Conservation (phyloP, 2,797 vertebrate genomes). For the Halcyon leucocephala region DNA sequence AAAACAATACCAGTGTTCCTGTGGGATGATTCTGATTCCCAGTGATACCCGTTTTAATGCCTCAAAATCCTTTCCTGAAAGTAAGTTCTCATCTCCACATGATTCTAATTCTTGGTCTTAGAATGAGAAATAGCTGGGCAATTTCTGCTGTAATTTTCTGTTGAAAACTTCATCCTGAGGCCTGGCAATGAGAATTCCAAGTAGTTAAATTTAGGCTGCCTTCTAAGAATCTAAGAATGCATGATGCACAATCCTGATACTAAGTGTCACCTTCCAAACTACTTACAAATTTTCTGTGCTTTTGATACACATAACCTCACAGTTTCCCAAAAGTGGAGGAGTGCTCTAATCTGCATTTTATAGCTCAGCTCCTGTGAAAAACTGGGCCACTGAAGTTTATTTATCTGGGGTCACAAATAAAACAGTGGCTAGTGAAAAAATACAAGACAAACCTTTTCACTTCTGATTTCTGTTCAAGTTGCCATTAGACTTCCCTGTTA, state of each 20-base stretch:
- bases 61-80: constrained; percentile 23
- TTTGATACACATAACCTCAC: background rate
- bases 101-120: constrained; percentile 1
- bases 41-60: background rate
- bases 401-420: background rate
- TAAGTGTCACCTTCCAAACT: background rate
- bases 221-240: background rate
- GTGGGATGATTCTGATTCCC: background rate
- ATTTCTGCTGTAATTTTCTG: constrained; percentile 7
- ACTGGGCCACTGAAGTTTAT: rapidly evolving
- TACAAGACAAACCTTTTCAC: background rate
- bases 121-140: background rate
- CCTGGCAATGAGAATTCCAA: background rate
- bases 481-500: background rate
- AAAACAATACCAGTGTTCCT: background rate
- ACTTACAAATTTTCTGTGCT: background rate
- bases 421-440: background rate
- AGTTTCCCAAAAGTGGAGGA: background rate
- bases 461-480: background rate
- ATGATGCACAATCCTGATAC: background rate
- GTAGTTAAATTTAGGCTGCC: background rate
- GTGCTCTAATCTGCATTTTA: background rate
- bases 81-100: background rate
- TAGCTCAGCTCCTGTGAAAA: background rate
- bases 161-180: constrained; percentile 18